Base-by-base conservation (phyloP, 2,113 vertebrate genomes). In the Heteronetta atricapilla region DNA sequence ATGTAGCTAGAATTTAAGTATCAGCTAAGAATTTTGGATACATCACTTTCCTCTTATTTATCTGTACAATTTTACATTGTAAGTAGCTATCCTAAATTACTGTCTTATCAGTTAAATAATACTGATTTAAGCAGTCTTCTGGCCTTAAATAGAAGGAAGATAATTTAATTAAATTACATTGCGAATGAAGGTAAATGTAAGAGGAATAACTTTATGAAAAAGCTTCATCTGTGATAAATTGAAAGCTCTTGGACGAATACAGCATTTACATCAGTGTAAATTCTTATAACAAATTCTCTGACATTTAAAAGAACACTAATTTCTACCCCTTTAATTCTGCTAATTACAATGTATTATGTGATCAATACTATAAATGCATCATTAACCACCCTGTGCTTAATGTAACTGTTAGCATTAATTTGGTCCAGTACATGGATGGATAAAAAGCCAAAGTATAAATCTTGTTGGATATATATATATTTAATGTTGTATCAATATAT, bases 31-130 rank as follows among this genome's bases (percentile, higher is more conserved):
- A 79, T 81, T 79, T 38, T 82, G 22, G 33, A 77, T 17, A 87
- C 12, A 95, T 63, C 16, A 28, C 48, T 91, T 94, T 86, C 42
- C 59, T 34, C n/a, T 77, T 94, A 86, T 73, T 90, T 94, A 83
- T 89, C 55, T 77, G 20, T 4, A 79, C 21, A 63, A 13, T 64
- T 89, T 67, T 78, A 40, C 33, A 73, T 33, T 93, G 19, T 25
- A 95, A 93, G 75, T 53, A 70, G 3, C 8, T 77, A 53, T 40
- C 53, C 72, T 86, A 82, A 93, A 69, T 60, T 67, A 3, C 4
- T 55, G 20, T 46, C 16, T 81, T 73, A 46, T 59, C 1, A 64
- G 90, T 93, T 82, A 63, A 76, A 83, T 81, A 46, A 53, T 76
- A 73, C 10, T 26, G 52, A 68, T 62, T 90, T 83, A 48, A 76